Conservation (phyloP, 2,888 invertebrate species). For the Pristionchus fissidentatus region DNA sequence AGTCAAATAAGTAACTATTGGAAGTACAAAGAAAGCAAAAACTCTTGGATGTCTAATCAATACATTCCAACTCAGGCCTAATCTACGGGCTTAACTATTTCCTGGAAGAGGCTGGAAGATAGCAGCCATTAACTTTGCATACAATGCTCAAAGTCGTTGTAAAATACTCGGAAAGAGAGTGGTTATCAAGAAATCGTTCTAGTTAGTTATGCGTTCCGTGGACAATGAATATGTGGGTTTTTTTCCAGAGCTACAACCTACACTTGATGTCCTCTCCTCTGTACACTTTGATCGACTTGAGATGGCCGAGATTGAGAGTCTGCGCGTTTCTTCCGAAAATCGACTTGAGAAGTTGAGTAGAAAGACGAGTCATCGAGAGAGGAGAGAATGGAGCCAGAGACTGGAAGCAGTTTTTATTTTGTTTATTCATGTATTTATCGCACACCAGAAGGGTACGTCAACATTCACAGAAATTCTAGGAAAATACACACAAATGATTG, state of each 20-base stretch:
- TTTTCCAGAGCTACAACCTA: not conserved
- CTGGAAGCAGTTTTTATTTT: not conserved
- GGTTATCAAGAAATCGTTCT: too few species aligned
- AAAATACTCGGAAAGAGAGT: too few species aligned
- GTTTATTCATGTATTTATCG: not conserved
- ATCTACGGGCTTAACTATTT: too few species aligned
- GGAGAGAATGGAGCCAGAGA: not conserved
- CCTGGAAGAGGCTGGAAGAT: too few species aligned
- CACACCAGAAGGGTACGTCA: too few species aligned
- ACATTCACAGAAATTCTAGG: too few species aligned
- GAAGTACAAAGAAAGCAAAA: not conserved
- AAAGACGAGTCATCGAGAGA: constrained; percentile 35
- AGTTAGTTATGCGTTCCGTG: too few species aligned
- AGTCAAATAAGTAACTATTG: not conserved
- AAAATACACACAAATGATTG: too few species aligned
- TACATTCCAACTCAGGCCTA: not conserved
- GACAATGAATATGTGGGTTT: too few species aligned
- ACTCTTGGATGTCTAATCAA: not conserved
- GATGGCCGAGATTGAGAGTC: constrained; percentile 39
- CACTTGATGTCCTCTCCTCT: constrained; percentile 37
- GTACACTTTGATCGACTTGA: constrained; percentile 43
- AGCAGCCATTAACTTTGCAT: too few species aligned
- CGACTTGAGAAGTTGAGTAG: constrained; percentile 39
- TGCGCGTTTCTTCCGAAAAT: constrained; percentile 39
- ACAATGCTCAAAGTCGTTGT: not conserved